Conservation (phyloP, 2,113 vertebrate genomes). For the Semnornis frantzii region DNA sequence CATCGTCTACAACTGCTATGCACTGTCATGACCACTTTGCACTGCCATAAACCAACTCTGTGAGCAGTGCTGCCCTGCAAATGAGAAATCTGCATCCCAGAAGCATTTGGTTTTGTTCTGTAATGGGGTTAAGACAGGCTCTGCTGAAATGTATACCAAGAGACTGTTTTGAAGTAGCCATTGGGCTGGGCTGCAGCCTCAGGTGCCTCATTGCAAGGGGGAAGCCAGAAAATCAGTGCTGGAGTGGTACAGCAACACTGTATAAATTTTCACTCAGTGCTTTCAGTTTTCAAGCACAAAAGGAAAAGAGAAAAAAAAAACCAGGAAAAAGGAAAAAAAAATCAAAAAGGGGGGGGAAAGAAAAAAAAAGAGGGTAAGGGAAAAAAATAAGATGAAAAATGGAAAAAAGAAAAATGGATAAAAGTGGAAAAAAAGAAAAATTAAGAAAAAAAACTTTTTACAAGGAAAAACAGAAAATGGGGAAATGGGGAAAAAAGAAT, state of each 20-base stretch:
- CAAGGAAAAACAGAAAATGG: too few species aligned
- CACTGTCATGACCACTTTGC: conserved; percentile 31
- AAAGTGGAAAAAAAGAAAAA: too few species aligned
- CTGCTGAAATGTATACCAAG: not conserved
- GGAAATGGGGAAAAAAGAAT: too few species aligned
- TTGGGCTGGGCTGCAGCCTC: not conserved
- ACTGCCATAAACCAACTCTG: conserved; percentile 33
- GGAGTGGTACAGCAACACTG: not conserved
- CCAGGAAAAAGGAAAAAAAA: too few species aligned
- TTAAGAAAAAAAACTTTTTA: too few species aligned
- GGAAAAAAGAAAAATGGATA: too few species aligned
- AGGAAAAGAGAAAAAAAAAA: not conserved
- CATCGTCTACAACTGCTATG: conserved; percentile 1
- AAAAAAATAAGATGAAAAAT: too few species aligned
- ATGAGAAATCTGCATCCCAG: conserved; percentile 19
- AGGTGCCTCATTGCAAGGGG: not conserved
- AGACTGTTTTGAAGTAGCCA: not conserved
- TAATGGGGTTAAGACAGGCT: not conserved
- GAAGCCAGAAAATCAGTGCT: not conserved
- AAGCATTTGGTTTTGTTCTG: conserved; percentile 44
- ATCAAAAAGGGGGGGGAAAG: not conserved
- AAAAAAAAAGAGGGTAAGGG: too few species aligned
- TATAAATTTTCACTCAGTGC: not conserved
- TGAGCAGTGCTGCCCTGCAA: conserved; percentile 39
- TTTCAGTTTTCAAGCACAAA: not conserved